These are phyloP conservation scores for Euphydryas editha DNA, from an alignment of 2,888 invertebrate genomes.

Conservation along the genomic window DNA sequence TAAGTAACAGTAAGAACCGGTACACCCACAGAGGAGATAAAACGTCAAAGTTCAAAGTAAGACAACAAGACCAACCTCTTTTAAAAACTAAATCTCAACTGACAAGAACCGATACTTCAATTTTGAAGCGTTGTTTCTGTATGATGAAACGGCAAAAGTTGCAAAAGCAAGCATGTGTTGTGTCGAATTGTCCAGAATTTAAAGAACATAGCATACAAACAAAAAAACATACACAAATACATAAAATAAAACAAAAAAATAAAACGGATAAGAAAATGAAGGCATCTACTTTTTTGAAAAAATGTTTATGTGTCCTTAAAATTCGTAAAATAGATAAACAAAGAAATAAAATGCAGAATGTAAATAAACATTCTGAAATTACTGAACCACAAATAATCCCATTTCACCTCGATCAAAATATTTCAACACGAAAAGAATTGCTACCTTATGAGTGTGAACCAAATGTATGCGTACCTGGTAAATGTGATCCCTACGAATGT, in stretches of 20 bases:
- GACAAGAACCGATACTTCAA: not conserved
- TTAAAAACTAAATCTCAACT: not conserved
- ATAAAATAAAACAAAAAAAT: not conserved
- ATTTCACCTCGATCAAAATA: not conserved
- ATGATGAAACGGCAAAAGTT: constrained; percentile 20
- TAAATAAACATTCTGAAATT: not conserved
- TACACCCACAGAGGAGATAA: not conserved
- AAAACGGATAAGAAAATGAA: not conserved
- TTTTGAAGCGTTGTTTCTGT: constrained; percentile 34
- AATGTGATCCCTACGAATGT: constrained; percentile 43
- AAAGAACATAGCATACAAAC: not conserved
- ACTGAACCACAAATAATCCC: not conserved
- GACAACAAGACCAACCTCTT: constrained; percentile 8
- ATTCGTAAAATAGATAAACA: constrained; percentile 21
- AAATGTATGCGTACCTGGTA: constrained; percentile 51
- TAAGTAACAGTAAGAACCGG: not conserved
- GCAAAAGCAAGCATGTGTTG: constrained; percentile 5
- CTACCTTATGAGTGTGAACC: constrained; percentile 56
- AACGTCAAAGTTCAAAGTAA: not conserved
- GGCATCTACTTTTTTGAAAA: constrained; percentile 7
- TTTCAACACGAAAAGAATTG: constrained; percentile 27
- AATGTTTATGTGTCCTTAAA: constrained; percentile 22
- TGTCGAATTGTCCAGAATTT: not conserved
- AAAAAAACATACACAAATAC: not conserved
- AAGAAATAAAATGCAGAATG: not conserved